A percentile compares a stretch with the other conserved stretches of the same genome.
These are phyloP conservation scores for Dicyrtomina minuta DNA, from an alignment of 2,888 invertebrate species.

Conservation along the genomic window DNA sequence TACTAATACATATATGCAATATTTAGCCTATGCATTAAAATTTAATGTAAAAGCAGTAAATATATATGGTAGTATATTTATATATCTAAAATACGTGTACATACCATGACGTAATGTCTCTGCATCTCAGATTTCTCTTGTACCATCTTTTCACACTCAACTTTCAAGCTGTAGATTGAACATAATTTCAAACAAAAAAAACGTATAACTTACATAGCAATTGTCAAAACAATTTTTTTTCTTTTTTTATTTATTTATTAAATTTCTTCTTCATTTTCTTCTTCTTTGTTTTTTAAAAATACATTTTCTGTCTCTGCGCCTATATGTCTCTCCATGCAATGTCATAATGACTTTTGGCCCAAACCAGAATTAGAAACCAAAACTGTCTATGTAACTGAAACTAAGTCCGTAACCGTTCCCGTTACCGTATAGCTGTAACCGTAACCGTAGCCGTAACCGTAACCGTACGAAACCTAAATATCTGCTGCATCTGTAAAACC, in stretches of 20 bases:
- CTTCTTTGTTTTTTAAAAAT: neutral
- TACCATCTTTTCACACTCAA: slow-evolving; percentile 96
- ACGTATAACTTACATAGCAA: neutral
- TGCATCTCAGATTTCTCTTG: slow-evolving; percentile 98
- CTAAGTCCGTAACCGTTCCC: too few relatives aligned
- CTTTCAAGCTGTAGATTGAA: slow-evolving; percentile 77
- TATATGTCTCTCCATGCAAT: too few relatives aligned
- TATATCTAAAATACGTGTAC: too few relatives aligned
- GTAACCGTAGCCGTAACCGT: too few relatives aligned
- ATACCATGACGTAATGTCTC: slow-evolving; percentile 59
- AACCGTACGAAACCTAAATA: too few relatives aligned
- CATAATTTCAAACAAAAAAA: slow-evolving; percentile 27
- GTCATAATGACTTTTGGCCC: too few relatives aligned
- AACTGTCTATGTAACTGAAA: too few relatives aligned
- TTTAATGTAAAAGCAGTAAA: neutral
- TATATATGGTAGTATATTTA: neutral
- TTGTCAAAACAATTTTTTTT: neutral
- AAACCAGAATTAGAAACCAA: too few relatives aligned
- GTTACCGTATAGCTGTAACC: too few relatives aligned
- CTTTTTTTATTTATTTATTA: too few relatives aligned
- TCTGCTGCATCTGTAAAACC: too few relatives aligned
- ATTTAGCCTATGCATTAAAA: neutral
- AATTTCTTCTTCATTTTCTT: too few relatives aligned
- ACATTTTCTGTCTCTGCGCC: neutral
- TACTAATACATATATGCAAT: neutral